phyloP scores from a whole-genome alignment of 2,113 vertebrate genomes.

The Suricata suricatta region DNA sequence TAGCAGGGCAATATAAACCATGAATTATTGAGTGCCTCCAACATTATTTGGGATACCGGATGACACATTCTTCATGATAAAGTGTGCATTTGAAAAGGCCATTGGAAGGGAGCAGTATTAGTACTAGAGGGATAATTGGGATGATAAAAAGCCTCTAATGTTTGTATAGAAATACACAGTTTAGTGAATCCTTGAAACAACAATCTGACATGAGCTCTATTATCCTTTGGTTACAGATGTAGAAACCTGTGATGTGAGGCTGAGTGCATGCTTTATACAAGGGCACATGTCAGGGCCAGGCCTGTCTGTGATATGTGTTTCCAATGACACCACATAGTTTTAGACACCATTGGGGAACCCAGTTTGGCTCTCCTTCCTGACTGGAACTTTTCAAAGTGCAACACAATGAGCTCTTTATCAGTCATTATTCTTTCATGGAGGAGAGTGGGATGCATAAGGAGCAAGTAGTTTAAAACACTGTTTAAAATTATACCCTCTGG shows the following conservation, averaged over 20 bases:
- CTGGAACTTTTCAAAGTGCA: background rate
- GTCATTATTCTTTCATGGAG: background rate
- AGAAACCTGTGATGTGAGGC: background rate
- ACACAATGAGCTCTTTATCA: background rate
- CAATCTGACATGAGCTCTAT: background rate
- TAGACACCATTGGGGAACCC: background rate
- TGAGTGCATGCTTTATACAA: background rate
- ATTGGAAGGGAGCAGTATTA: background rate
- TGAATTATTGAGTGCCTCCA: background rate
- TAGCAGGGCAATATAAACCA: background rate
- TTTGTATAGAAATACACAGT: background rate
- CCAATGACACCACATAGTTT: no score
- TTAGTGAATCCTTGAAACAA: background rate
- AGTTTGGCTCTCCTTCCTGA: background rate
- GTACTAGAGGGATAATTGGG: background rate
- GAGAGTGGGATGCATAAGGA: background rate
- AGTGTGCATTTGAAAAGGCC: slow-evolving; percentile 5
- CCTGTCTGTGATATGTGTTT: background rate
- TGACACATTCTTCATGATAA: background rate
- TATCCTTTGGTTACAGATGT: background rate
- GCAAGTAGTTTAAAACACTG: background rate
- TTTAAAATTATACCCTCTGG: background rate
- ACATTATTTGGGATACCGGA: background rate
- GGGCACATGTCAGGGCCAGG: background rate
- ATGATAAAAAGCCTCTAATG: background rate